These are phyloP conservation scores for Cheilosia urbana DNA, from an alignment of 2,888 invertebrate species.

Conservation along the genomic window DNA sequence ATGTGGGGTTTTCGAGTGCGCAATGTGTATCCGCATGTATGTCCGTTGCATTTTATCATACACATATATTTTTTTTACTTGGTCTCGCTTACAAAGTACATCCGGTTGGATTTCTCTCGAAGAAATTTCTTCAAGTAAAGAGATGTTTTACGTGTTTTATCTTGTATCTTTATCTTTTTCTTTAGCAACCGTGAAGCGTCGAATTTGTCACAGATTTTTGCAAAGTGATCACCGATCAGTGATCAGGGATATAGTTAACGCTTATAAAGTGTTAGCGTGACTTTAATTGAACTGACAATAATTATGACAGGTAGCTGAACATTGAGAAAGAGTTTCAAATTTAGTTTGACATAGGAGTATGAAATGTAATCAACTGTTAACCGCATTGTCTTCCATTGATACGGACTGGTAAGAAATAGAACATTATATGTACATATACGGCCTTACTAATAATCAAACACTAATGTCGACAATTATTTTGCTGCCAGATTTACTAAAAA, in stretches of 20 bases:
- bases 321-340: too few species aligned
- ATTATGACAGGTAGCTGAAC: too few species aligned
- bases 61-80: slow-evolving; percentile 1
- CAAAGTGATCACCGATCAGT: background rate
- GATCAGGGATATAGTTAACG: too few species aligned
- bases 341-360: too few species aligned
- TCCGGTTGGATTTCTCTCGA: slow-evolving; percentile 52
- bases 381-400: too few species aligned
- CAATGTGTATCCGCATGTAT: background rate
- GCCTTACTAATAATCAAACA: too few species aligned
- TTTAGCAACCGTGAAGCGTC: slow-evolving; percentile 3
- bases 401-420: too few species aligned
- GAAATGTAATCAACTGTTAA: too few species aligned
- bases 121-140: slow-evolving; percentile 8
- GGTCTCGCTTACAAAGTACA: slow-evolving; percentile 38
- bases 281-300: background rate
- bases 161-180: slow-evolving; percentile 9
- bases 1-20: slow-evolving; percentile 3
- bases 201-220: slow-evolving; percentile 31
- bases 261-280: background rate
- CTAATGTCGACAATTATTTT: too few species aligned
- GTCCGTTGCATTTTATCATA: background rate
- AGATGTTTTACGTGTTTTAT: background rate
- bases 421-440: too few species aligned
- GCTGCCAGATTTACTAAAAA: too few species aligned